A percentile compares a stretch with the other conserved stretches of the same genome.
Evolutionary conservation across 2,797 vertebrate genomes (phyloP).

Genomic region (Sebastes diploproa): DNA sequence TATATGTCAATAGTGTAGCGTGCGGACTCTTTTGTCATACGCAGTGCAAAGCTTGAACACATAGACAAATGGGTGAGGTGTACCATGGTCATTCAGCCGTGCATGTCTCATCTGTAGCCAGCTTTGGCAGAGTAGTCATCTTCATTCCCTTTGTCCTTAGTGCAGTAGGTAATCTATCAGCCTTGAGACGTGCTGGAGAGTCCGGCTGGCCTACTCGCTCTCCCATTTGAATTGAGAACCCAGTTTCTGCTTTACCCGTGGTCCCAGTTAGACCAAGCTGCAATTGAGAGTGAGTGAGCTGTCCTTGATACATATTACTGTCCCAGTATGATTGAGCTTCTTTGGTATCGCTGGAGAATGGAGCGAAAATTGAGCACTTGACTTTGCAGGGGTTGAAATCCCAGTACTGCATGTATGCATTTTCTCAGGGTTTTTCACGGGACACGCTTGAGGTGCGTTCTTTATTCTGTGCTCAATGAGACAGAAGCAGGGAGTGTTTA

Average conservation of each 20-base stretch:
- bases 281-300: conserved; percentile 87
- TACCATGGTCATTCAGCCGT: conserved; percentile 82
- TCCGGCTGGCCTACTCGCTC: conserved; percentile 81
- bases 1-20: conserved; percentile 78
- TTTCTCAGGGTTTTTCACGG: conserved; percentile 69
- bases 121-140: conserved; percentile 87
- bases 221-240: conserved; percentile 87
- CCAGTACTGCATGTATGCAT: conserved; percentile 76
- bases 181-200: conserved; percentile 80
- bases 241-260: conserved; percentile 75
- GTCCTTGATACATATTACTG: conserved; percentile 85
- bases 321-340: conserved; percentile 85
- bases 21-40: conserved; percentile 79
- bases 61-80: conserved; percentile 84
- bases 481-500: conserved; percentile 34
- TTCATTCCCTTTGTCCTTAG: conserved; percentile 89
- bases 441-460: conserved; percentile 59
- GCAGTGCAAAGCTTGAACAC: conserved; percentile 81
- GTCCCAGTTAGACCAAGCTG: conserved; percentile 80
- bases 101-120: conserved; percentile 86
- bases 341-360: conserved; percentile 79
- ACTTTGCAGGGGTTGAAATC: conserved; percentile 79
- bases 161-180: conserved; percentile 86
- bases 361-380: conserved; percentile 84
- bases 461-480: conserved; percentile 62